phyloP scores from a whole-genome alignment of 2,888 invertebrate genomes.

The Acanthacorydalis orientalis region DNA sequence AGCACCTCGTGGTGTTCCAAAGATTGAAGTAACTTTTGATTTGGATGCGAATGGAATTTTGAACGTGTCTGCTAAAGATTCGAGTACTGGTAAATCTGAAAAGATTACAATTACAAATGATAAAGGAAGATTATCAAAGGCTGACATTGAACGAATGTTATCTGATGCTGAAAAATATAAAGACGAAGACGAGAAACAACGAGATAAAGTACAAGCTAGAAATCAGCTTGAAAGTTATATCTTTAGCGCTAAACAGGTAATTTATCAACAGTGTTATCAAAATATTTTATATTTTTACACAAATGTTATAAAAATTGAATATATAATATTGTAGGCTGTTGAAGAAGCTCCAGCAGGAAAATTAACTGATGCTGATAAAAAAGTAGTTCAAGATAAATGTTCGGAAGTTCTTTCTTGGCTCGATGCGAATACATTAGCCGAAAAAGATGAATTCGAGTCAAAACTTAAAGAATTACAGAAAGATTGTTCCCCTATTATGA shows the following conservation, averaged over 20 bases:
- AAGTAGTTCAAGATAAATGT: slow-evolving; percentile 48
- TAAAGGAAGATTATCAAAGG: slow-evolving; percentile 66
- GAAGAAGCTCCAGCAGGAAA: slow-evolving; percentile 46
- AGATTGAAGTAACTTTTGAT: slow-evolving; percentile 68
- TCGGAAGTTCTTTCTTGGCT: slow-evolving; percentile 60
- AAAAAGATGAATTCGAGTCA: slow-evolving; percentile 60
- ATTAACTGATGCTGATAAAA: slow-evolving; percentile 53
- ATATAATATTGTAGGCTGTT: slow-evolving; percentile 31
- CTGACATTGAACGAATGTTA: slow-evolving; percentile 77
- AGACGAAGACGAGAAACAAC: slow-evolving; percentile 54
- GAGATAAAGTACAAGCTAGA: slow-evolving; percentile 47
- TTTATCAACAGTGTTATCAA: no score
- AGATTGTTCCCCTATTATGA: slow-evolving; percentile 63
- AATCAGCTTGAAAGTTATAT: slow-evolving; percentile 66
- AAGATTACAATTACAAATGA: slow-evolving; percentile 78
- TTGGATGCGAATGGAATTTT: slow-evolving; percentile 81
- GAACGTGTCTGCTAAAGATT: slow-evolving; percentile 62
- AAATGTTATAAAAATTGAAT: slow-evolving; percentile 4
- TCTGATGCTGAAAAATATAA: slow-evolving; percentile 64
- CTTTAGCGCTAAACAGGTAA: slow-evolving; percentile 47
- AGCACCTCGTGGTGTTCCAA: slow-evolving; percentile 64
- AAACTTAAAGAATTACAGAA: slow-evolving; percentile 59
- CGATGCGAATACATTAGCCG: slow-evolving; percentile 61
- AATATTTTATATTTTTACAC: background rate
- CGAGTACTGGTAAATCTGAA: slow-evolving; percentile 55